Conservation (phyloP, 2,797 vertebrate genomes). For the Erithacus rubecula region DNA sequence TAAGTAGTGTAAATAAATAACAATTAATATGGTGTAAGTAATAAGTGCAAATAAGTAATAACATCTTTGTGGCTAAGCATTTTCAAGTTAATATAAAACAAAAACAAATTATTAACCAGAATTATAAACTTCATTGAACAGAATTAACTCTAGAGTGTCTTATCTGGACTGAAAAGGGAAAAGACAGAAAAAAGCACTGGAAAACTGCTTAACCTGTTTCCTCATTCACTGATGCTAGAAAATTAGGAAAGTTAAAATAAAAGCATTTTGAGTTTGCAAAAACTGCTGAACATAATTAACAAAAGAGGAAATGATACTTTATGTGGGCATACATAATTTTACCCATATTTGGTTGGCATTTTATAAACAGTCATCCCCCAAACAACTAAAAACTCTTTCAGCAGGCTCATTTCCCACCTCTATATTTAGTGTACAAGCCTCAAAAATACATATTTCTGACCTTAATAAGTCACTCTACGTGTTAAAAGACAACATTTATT, state of each 20-base stretch:
- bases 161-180: neutral
- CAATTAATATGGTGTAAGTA: neutral
- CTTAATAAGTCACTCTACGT: slow-evolving; percentile 44
- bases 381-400: slow-evolving; percentile 9
- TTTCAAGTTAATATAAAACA: neutral
- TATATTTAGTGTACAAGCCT: slow-evolving; percentile 49
- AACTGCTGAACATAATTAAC: neutral
- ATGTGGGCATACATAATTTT: neutral
- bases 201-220: neutral
- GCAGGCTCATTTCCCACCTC: slow-evolving; percentile 1
- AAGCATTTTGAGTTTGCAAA: neutral
- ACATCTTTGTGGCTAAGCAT: neutral
- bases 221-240: neutral
- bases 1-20: slow-evolving; percentile 10
- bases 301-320: slow-evolving; percentile 21
- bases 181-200: neutral
- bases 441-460: slow-evolving; percentile 63
- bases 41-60: slow-evolving; percentile 13
- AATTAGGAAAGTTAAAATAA: neutral
- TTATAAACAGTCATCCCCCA: neutral
- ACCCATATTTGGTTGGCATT: neutral
- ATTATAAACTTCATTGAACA: neutral
- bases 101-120: neutral
- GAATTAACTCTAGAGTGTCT: neutral
- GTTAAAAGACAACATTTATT: slow-evolving; percentile 55